Evolutionary conservation across 1,140 invertebrate species (phyloP).

Genomic region (Magallana gigas): DNA sequence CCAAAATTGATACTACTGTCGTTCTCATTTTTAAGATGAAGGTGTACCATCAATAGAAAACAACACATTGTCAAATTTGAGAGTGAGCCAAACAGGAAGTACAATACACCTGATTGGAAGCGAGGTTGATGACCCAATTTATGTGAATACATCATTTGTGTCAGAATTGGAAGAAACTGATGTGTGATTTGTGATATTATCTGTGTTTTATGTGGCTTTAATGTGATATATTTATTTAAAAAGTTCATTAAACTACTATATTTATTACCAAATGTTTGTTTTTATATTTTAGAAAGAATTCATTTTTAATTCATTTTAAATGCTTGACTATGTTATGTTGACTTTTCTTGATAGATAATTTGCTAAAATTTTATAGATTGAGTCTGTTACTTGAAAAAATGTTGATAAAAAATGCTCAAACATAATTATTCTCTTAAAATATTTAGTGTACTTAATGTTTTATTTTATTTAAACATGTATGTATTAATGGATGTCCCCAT

Average conservation of each 20-base stretch:
- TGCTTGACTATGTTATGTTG: too few species aligned
- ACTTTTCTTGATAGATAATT: too few species aligned
- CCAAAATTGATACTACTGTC: too few species aligned
- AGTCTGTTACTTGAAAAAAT: too few species aligned
- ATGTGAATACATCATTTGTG: slow-evolving; percentile 33
- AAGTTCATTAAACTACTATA: not conserved
- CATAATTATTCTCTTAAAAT: too few species aligned
- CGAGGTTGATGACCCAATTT: slow-evolving; percentile 16
- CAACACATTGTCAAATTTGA: not conserved
- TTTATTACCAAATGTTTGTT: not conserved
- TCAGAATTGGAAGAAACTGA: slow-evolving; percentile 21
- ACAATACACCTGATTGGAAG: slow-evolving; percentile 35
- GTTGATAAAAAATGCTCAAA: too few species aligned
- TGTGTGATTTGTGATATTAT: not conserved
- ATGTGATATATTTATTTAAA: not conserved
- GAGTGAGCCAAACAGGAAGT: slow-evolving; percentile 40
- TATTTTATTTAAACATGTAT: too few species aligned
- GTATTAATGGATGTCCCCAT: too few species aligned
- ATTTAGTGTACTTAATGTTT: too few species aligned
- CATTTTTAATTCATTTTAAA: not conserved
- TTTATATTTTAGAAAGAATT: not conserved
- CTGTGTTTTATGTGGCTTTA: not conserved
- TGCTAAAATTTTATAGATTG: too few species aligned
- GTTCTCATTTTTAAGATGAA: not conserved
- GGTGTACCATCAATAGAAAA: not conserved